Evolutionary conservation across 2,888 invertebrate species (phyloP).

Genomic region (Chrysina gloriosa): DNA sequence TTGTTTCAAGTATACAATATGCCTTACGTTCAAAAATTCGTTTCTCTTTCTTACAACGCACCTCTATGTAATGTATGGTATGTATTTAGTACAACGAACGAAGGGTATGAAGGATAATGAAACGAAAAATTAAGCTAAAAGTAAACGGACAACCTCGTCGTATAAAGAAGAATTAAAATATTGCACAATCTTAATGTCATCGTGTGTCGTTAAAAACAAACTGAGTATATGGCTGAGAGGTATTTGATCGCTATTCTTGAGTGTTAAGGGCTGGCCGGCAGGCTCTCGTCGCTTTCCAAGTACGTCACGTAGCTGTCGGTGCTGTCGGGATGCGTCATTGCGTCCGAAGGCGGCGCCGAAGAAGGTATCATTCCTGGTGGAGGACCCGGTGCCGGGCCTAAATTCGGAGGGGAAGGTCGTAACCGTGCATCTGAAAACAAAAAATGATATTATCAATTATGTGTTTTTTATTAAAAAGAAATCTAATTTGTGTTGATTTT

Average conservation of each 20-base stretch:
- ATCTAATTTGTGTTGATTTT: neutral
- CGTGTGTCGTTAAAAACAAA: constrained; percentile 35
- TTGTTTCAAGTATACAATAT: no score
- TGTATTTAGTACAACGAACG: no score
- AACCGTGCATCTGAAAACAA: constrained; percentile 86
- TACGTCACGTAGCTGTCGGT: constrained; percentile 93
- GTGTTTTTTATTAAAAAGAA: neutral
- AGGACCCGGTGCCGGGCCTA: constrained; percentile 68
- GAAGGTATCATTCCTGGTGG: constrained; percentile 67
- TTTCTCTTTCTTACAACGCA: no score
- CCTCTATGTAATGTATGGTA: no score
- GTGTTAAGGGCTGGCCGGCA: constrained; percentile 79
- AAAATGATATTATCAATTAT: neutral
- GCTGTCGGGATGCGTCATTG: constrained; percentile 81
- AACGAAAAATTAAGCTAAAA: neutral
- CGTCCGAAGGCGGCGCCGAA: constrained; percentile 71
- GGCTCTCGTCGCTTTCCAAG: constrained; percentile 88
- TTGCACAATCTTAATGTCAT: constrained; percentile 45
- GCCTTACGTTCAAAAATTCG: no score
- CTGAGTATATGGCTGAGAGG: constrained; percentile 38
- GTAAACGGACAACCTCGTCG: constrained; percentile 1
- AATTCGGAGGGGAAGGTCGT: constrained; percentile 73
- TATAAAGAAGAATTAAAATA: constrained; percentile 20
- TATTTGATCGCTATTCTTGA: constrained; percentile 40
- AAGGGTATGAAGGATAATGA: no score